Base-by-base conservation (phyloP, 2,888 invertebrate genomes). In the Diplolepis rosae region DNA sequence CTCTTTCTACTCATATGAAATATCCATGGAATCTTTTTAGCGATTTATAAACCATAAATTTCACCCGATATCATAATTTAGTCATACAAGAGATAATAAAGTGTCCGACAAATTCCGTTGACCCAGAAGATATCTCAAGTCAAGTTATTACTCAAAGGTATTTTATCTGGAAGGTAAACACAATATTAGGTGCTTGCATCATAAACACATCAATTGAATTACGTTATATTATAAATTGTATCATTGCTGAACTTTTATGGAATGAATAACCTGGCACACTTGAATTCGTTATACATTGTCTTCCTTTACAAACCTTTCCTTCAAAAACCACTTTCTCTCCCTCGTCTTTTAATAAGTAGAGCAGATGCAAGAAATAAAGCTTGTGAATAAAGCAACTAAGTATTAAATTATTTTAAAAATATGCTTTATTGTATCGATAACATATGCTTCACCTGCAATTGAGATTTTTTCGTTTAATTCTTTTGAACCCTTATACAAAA, bases 301-400 rank as follows among this genome's bases (percentile, higher is more conserved):
- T 54, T 18, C 27, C 39, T 39, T 22, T 22, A 24, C 27, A 27
- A 61, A 61, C 9, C 24, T 39, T 39, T 39, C 39, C 39, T 24
- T 61, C 39, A n/a, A 61, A 39, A 61, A 61, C 39, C 61, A 61
- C 35, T 61, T 61, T 39, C 39, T 61, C 39, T 61, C 61, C 39
- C 61, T 39, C 27, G 61, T 24, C 61, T 61, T 61, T 39, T 61
- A 39, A 24, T 27, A 39, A 39, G 39, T 39, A 15, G 39, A 61
- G 24, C 39, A 61, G 7, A 32, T 30, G 54, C 15, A 32, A 15
- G 13, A 54, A 18, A 15, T 30, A 54, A 32, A 54, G 30, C 18
- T 54, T 11, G 54, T 18, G 32, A 32, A 54, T 54, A 11, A 11
- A 15, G 54, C 4, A n/a, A n/a, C n/a, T n/a, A n/a, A n/a, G n/a